Base-by-base conservation (phyloP, 2,113 vertebrate genomes). In the Chroicocephalus ridibundus region DNA sequence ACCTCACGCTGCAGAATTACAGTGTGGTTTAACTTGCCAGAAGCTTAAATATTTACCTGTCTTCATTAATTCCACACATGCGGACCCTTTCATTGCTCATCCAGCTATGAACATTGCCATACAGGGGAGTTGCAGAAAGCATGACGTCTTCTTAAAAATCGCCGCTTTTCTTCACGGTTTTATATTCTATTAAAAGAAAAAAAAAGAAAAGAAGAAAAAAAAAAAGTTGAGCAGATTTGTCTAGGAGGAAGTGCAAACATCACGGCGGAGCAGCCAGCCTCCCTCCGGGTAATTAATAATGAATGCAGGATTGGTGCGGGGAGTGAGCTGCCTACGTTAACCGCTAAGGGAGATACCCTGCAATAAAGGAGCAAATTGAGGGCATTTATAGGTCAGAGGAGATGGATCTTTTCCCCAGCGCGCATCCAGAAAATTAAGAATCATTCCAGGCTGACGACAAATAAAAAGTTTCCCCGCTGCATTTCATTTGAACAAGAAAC, bases 61-160 rank as follows among this genome's bases (percentile, higher is more conserved):
- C 98, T 96, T 99, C 98, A 93, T 98, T 99, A 98, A 98, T 98
- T 93, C 98, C 98, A 98, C 98, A 99, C 98, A 99, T 99, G 97
- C 98, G 98, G 97, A 99, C 98, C 97, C 98, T 98, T 92, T 99
- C 98, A 96, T 98, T 99, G 98, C 97, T 98, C 98, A 99, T 98
- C 98, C 98, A 99, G 98, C 98, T 99, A 97, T 98, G 98, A 97
- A 99, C 98, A 26, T 98, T 98, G 96, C 98, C 98, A 98, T 99
- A 99, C 97, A 99, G 97, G 97, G 98, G 98, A 82, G 98, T 98
- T 97, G 98, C 98, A 97, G 98, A 99, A 96, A 99, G 98, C 98
- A 99, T 99, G 98, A 98, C 98, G 97, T 97, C 98, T 96, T 97
- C 98, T 97, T 98, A 98, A 96, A 96, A 96, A 97, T 91, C 82